Conservation (phyloP, 2,888 invertebrate species). For the Ephialtes manifestator region DNA sequence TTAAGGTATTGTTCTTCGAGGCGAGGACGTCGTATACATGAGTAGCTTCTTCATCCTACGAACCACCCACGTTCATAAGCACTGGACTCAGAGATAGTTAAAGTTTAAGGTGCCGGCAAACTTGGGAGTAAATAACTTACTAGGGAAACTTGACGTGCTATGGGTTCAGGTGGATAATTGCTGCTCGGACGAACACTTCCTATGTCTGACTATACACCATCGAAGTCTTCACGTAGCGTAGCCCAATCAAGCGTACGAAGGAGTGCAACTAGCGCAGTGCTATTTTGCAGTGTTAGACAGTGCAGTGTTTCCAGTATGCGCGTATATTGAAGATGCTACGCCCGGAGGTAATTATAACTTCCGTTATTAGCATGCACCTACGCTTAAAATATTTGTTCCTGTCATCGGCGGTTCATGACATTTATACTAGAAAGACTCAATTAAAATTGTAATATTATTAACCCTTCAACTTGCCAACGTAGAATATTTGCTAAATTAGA, state of each 20-base stretch:
- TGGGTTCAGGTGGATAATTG: conserved; percentile 63
- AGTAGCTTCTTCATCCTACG: conserved; percentile 28
- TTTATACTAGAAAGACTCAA: neutral
- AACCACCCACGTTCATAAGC: conserved; percentile 20
- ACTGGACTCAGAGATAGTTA: conserved; percentile 33
- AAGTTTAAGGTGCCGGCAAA: conserved; percentile 52
- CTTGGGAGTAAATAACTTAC: conserved; percentile 57
- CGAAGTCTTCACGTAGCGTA: conserved; percentile 44
- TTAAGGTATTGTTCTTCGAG: neutral
- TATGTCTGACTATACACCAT: conserved; percentile 48
- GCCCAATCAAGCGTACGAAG: conserved; percentile 50
- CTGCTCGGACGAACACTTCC: conserved; percentile 65
- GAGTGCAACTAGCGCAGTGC: conserved; percentile 1
- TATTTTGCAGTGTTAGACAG: conserved; percentile 26
- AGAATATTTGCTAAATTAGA: no score
- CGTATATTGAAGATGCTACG: conserved; percentile 7
- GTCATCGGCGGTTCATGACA: neutral
- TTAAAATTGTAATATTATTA: neutral
- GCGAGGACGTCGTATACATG: neutral
- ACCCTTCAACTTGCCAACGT: no score
- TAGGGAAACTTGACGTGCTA: conserved; percentile 48
- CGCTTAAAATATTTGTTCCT: neutral
- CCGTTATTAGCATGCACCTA: neutral
- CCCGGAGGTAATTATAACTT: conserved; percentile 20
- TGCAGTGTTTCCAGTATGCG: neutral